Base-by-base conservation (phyloP, 2,113 vertebrate genomes). In the Cathartes aura region DNA sequence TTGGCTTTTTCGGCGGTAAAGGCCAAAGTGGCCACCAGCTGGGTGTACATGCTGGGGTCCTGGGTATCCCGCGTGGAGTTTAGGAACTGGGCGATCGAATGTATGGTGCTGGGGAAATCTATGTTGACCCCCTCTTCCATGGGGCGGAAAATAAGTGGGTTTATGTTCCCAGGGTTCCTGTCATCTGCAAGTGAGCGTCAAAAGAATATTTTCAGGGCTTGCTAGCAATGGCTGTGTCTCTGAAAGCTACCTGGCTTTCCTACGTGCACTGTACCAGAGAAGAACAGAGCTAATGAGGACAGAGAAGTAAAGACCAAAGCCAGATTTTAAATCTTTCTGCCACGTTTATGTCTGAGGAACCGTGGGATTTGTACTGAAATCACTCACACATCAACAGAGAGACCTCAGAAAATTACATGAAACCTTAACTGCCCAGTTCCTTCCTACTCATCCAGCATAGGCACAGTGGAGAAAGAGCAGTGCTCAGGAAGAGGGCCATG, bases 1-100 rank as follows among this genome's bases (percentile, higher is more conserved):
- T 99, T 99, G 98, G 99, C 99, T 98, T 99, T 99, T 98, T 99
- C 99, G 70, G 99, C 99, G 36, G 99, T 99, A 98, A 99, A 99
- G 94, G 99, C 99, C 99, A 99, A 98, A 98, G 99, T 99, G 92
- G 99, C 99, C 98, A 99, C 99, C 97, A 99, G 99, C 97, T 98
- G 98, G 97, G 98, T 98, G 95, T 99, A 99, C 96, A 79, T 62
- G 70, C 98, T 98, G 45, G 98, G 98, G 97, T 98, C 98, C 97
- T 97, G 98, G 58, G 98, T 98, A 98, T 99, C 98, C 94, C 98
- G 98, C 98, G 99, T 99, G 98, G 98, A 92, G 94, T 97, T 99
- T 98, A 99, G 98, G 97, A 99, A 98, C 97, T 97, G 98, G 98
- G 98, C 98, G 98, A 99, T 98, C 98, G 98, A 98, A 81, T 98